Conservation (phyloP, 64 coral and sea anemone species). For the Catalaphyllia jardinei region DNA sequence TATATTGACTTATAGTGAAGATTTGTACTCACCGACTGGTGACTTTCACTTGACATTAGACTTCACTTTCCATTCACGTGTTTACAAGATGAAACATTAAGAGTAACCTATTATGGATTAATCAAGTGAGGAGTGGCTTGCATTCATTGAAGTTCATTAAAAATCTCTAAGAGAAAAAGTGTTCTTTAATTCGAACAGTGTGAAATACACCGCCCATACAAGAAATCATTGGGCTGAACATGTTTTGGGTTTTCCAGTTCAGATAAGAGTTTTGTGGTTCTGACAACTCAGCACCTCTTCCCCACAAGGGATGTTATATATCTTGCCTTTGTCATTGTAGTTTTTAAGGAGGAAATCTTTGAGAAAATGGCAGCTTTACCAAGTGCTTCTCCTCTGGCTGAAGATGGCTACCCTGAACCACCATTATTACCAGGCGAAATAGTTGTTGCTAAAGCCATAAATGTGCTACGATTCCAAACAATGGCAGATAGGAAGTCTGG, state of each 20-base stretch:
- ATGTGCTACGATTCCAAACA: conserved; percentile 89
- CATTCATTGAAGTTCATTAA: not conserved
- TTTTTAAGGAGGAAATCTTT: conserved; percentile 13
- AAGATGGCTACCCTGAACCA: conserved; percentile 70
- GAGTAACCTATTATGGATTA: too few species aligned
- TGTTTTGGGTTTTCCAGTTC: too few species aligned
- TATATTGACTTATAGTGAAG: too few species aligned
- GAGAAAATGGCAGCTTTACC: conserved; percentile 28
- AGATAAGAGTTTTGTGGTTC: too few species aligned
- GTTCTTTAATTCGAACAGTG: not conserved
- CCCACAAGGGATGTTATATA: too few species aligned
- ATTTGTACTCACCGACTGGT: too few species aligned
- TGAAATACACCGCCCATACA: not conserved
- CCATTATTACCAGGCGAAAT: conserved; percentile 89
- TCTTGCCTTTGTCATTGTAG: too few species aligned
- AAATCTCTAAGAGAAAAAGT: not conserved
- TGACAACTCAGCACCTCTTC: too few species aligned
- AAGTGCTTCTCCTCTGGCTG: not conserved
- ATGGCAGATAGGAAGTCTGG: conserved; percentile 96
- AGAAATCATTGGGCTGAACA: too few species aligned
- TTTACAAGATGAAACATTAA: too few species aligned
- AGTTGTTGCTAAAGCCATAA: conserved; percentile 75
- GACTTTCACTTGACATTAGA: too few species aligned
- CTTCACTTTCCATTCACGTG: too few species aligned
- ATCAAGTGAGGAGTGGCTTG: not conserved